Conservation (phyloP, 2,113 vertebrate genomes). For the Rutilus rutilus region DNA sequence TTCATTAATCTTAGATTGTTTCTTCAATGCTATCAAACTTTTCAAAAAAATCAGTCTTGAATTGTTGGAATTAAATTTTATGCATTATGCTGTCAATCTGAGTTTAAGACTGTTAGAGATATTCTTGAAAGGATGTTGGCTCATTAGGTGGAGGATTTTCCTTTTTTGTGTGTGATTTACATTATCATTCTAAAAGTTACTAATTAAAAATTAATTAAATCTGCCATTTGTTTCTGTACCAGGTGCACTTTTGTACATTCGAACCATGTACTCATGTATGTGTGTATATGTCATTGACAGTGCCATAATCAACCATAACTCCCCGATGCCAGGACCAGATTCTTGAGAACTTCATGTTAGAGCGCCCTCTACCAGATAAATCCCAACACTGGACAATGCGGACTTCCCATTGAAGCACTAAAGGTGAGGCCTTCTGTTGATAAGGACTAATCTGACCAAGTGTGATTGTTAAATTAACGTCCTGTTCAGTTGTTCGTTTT, state of each 20-base stretch:
- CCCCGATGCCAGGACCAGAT: constrained; percentile 72
- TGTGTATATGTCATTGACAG: background rate
- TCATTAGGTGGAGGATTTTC: background rate
- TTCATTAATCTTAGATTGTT: background rate
- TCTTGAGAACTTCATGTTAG: constrained; percentile 81
- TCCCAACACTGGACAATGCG: background rate
- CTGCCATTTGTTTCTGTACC: background rate
- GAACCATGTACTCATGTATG: background rate
- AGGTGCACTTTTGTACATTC: background rate
- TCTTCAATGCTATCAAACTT: background rate
- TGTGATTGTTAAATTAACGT: background rate
- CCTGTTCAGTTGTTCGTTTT: background rate
- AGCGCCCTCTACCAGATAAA: constrained; percentile 58
- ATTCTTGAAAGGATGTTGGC: constrained; percentile 14
- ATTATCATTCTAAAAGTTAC: background rate
- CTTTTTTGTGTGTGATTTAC: background rate
- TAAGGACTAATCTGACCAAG: constrained; percentile 1
- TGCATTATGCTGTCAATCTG: background rate
- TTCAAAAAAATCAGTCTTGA: background rate
- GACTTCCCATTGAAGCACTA: constrained; percentile 81
- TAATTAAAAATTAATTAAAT: background rate
- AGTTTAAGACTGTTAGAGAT: background rate
- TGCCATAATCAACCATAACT: background rate
- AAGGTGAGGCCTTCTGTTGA: constrained; percentile 78
- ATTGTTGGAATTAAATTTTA: background rate